These are phyloP conservation scores for Polietes domitor DNA, from an alignment of 2,888 invertebrate genomes.

Conservation along the genomic window DNA sequence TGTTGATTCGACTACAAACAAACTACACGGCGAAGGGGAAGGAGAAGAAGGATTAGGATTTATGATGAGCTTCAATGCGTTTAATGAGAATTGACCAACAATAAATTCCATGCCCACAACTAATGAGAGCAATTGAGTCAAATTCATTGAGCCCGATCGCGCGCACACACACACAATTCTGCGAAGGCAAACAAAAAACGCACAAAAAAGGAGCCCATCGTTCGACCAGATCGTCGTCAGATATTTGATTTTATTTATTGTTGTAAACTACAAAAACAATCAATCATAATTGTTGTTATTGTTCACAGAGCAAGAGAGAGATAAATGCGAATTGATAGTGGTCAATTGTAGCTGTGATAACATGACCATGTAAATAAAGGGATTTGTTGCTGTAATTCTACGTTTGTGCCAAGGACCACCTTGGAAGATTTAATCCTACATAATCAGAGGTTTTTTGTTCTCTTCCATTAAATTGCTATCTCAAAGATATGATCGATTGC, in stretches of 20 bases:
- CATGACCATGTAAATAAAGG: not conserved
- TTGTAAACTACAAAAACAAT: slow-evolving; percentile 58
- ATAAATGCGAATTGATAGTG: slow-evolving; percentile 19
- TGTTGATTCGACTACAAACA: slow-evolving; percentile 10
- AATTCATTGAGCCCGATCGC: not conserved
- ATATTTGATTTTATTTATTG: slow-evolving; percentile 60
- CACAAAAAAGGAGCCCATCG: not conserved
- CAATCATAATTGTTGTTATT: slow-evolving; percentile 26
- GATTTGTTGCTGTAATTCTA: not conserved
- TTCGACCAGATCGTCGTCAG: slow-evolving; percentile 9
- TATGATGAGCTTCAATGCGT: slow-evolving; percentile 66
- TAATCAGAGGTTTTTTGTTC: not conserved
- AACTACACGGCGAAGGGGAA: not conserved
- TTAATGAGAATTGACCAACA: slow-evolving; percentile 55
- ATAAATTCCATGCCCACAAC: slow-evolving; percentile 42
- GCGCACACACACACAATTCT: slow-evolving; percentile 39
- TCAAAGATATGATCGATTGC: not conserved
- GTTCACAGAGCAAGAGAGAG: not conserved
- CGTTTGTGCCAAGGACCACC: slow-evolving; percentile 21
- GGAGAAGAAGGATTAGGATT: slow-evolving; percentile 74
- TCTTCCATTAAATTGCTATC: not conserved
- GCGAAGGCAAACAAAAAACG: no score
- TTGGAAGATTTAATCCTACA: not conserved
- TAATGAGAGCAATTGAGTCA: slow-evolving; percentile 72
- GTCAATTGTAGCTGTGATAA: slow-evolving; percentile 21